Conservation (phyloP, 2,113 vertebrate genomes). For the Mesitornis unicolor region DNA sequence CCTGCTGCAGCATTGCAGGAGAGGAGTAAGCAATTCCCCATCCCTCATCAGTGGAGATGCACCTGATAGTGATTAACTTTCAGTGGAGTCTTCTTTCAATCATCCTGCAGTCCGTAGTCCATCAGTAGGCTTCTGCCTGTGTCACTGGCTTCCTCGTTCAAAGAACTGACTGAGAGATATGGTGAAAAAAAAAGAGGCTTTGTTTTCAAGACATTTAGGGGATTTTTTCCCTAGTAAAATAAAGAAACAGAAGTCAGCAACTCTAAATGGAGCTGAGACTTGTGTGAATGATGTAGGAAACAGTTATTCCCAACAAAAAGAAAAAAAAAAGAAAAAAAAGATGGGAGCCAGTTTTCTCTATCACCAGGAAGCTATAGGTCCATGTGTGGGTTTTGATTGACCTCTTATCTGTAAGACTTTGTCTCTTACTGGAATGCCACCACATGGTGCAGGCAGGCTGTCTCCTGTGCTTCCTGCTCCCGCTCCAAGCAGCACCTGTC, state of each 20-base stretch:
- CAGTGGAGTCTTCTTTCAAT: not conserved
- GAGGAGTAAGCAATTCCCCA: not conserved
- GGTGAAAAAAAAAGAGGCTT: not conserved
- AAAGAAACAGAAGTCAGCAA: not conserved
- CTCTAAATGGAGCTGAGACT: not conserved
- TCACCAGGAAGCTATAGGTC: not conserved
- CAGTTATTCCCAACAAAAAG: not conserved
- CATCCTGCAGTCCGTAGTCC: not conserved
- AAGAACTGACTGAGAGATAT: not conserved
- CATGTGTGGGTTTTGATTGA: not conserved
- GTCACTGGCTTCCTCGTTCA: not conserved
- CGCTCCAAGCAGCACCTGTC: rapidly evolving
- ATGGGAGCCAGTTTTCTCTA: not conserved
- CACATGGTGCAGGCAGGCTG: rapidly evolving
- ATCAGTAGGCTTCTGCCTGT: not conserved
- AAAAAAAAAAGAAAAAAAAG: not conserved
- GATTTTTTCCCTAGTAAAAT: not conserved
- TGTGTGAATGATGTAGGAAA: not conserved
- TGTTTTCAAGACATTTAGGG: not conserved
- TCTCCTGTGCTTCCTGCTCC: not conserved
- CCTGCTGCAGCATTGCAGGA: not conserved
- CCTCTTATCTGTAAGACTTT: not conserved
- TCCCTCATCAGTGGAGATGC: not conserved
- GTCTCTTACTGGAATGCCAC: not conserved
- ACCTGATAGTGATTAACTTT: not conserved